Base-by-base conservation (phyloP, 2,888 invertebrate species). In the Cyclophora albipunctata region DNA sequence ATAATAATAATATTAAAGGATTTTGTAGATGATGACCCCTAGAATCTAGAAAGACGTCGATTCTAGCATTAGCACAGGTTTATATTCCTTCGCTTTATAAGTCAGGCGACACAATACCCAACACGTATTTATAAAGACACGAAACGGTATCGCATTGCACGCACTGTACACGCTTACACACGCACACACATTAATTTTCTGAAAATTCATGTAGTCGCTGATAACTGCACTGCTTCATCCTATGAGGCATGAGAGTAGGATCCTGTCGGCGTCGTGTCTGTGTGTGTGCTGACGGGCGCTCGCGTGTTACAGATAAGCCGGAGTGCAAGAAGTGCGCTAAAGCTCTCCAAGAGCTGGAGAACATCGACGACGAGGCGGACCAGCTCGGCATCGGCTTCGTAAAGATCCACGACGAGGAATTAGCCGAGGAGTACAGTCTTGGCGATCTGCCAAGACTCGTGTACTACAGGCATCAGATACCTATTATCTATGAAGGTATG, bases 301-400 rank as follows among this genome's bases (percentile, higher is more conserved):
- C 48, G 51, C 42, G 66, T 69, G 65, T 83, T 83, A 46, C 90
- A 97, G 97, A 97, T 89, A 96, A 96, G 80, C 95, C 95, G 50
- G 96, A 96, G 81, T 97, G 97, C 90, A 95, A 96, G 78, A 96
- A 95, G 86, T 97, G 96, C 79, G 92, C 95, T 54, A 96, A 95
- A 84, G 97, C 96, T 50, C 90, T 97, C 58, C 94, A 95, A 84
- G 96, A 97, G 84, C 81, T 97, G 81, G 97, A 97, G 84, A 97
- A 97, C 86, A 97, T 97, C 75, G 97, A 97, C 75, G 96, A 97
- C 71, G 97, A 97, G 81, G 97, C 97, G 40, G 97, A 97, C 84
- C 96, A 97, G 79, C 91, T 97, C 60, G 97, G 96, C 58, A 97
- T 97, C 72, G 97, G 96, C 63, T 97, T 97, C 81, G 97, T 97